Conservation (phyloP, 2,113 vertebrate genomes). For the Platysternon megacephalum region DNA sequence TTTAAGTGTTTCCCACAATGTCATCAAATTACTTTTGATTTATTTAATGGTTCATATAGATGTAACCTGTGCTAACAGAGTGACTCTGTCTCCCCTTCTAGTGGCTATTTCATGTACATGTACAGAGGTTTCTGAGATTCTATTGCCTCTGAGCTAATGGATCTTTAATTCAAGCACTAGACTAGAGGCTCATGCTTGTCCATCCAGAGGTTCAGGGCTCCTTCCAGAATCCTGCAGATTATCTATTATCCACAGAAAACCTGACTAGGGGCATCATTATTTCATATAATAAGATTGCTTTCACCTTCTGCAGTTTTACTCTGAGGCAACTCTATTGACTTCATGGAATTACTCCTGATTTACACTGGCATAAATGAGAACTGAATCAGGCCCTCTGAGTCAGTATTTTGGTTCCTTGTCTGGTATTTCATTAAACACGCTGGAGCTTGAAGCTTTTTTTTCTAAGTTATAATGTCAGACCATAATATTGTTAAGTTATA, state of each 20-base stretch:
- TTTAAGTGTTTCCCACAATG: neutral
- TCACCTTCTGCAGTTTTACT: neutral
- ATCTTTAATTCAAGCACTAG: neutral
- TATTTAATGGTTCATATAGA: neutral
- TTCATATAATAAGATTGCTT: neutral
- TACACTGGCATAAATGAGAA: neutral
- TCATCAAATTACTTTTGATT: neutral
- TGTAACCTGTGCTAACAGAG: fast-evolving
- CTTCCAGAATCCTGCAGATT: neutral
- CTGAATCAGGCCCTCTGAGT: neutral
- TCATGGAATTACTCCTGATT: neutral
- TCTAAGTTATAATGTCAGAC: neutral
- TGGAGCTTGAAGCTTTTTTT: neutral
- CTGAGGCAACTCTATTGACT: neutral
- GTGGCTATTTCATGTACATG: neutral
- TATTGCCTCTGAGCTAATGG: fast-evolving
- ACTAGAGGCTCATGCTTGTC: neutral
- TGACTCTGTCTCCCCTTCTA: neutral
- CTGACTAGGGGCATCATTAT: fast-evolving
- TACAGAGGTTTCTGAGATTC: neutral
- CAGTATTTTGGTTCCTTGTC: neutral
- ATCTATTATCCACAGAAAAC: neutral
- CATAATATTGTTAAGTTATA: neutral
- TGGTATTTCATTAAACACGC: neutral
- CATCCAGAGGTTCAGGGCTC: neutral